Evolutionary conservation across 37 sponge, comb jelly and placozoan genomes (phyloP).

Genomic region (Lycopodina hypogea): DNA sequence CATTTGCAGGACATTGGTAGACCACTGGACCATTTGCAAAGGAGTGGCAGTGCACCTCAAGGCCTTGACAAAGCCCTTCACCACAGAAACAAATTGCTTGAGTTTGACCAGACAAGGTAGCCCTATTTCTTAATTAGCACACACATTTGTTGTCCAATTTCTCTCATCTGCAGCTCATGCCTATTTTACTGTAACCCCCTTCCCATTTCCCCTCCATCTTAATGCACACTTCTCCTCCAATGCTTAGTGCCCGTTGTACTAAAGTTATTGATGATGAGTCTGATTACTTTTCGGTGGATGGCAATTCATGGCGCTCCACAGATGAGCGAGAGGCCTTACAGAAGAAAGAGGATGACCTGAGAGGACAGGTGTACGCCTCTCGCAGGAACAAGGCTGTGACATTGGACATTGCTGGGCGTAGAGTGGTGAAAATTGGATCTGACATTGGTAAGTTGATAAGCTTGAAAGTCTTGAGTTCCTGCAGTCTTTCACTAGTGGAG

Average conservation of each 20-base stretch:
- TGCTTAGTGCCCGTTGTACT: constrained; percentile 67
- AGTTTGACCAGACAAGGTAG: constrained; percentile 88
- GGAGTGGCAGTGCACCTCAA: background rate
- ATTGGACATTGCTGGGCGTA: constrained; percentile 89
- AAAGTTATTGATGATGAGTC: constrained; percentile 90
- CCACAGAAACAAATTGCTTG: constrained; percentile 83
- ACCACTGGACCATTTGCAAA: constrained; percentile 27
- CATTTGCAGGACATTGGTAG: constrained; percentile 23
- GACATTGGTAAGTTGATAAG: constrained; percentile 27
- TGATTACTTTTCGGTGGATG: constrained; percentile 79
- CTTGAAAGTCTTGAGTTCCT: background rate
- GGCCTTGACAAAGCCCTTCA: constrained; percentile 57
- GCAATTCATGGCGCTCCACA: constrained; percentile 73
- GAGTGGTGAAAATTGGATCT: constrained; percentile 57
- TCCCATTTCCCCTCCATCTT: background rate
- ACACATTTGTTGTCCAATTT: too few species aligned
- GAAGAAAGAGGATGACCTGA: constrained; percentile 59
- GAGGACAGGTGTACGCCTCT: constrained; percentile 53
- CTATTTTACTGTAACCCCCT: too few species aligned
- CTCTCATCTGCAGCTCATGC: too few species aligned
- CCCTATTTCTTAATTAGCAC: too few species aligned
- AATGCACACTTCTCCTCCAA: too few species aligned
- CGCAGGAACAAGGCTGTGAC: constrained; percentile 57
- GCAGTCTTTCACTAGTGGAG: background rate
- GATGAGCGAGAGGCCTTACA: constrained; percentile 52